Evolutionary conservation across 2,113 vertebrate species (phyloP).

Genomic region (Mixornis gularis): DNA sequence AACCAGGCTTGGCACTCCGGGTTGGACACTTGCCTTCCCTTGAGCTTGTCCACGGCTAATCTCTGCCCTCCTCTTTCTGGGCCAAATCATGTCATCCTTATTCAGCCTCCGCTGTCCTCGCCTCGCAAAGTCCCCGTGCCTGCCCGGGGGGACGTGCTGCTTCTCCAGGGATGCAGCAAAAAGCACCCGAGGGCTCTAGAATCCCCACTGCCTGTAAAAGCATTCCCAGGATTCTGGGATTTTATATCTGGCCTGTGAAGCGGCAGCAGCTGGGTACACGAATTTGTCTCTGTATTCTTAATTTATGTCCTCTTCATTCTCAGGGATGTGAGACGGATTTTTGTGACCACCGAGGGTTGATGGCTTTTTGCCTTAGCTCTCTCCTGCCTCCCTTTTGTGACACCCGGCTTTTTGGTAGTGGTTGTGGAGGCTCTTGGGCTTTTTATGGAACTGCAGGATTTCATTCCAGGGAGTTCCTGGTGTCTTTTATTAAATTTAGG

Average conservation of each 20-base stretch:
- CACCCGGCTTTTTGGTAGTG: neutral
- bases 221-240: accelerated
- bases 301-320: neutral
- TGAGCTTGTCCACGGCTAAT: conserved; percentile 50
- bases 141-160: neutral
- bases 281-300: neutral
- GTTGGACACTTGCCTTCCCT: conserved; percentile 65
- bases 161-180: neutral
- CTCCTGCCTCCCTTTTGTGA: neutral
- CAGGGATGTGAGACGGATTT: accelerated
- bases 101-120: neutral
- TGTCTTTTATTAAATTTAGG: neutral
- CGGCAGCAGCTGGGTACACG: accelerated
- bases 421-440: neutral
- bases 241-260: neutral
- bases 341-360: accelerated
- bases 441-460: neutral
- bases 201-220: neutral
- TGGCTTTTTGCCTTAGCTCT: neutral
- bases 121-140: neutral
- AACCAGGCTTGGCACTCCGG: conserved; percentile 67
- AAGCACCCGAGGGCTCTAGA: neutral
- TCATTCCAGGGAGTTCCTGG: neutral
- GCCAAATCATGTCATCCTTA: conserved; percentile 57
- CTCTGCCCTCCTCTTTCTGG: conserved; percentile 56